Evolutionary conservation across 2,113 vertebrate genomes (phyloP), one percentile per base, ranked within the genome.

Genomic region (Perca schrenkii): DNA sequence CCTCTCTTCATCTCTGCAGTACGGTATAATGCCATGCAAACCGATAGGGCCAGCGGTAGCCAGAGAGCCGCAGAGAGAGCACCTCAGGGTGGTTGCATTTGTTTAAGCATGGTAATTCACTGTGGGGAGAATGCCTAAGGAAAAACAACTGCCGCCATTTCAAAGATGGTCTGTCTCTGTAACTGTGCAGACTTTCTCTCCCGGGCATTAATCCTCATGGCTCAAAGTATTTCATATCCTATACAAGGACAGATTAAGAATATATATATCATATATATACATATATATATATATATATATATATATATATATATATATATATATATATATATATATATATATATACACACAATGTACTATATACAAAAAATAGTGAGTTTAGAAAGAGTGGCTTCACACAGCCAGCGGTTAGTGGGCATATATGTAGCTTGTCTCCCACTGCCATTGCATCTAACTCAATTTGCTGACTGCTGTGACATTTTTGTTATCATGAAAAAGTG

Each of bases 401-500:
- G 74, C 58, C 40, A 47, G 40, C 66, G 67, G 73, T 69, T 47
- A 58, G 65, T 64, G 79, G 58, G 49, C 82, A 80, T 76, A 89
- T 83, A 74, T 74, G 83, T 62, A 10, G 53, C 54, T 16, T 79
- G 58, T 83, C 85, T 82, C 67, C 83, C 73, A 12, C 77, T 73
- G 74, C 56, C 60, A 13, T 49, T 77, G 83, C 65, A 66, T 87
- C 80, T 73, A 72, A 87, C 74, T 89, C 85, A 85, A 75, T 93
- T 88, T 85, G 75, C 93, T 86, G 88, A 90, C 89, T 83, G 83
- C 90, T 57, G 52, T 86, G 90, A 88, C 87, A 87, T 89, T 89
- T 91, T 66, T 90, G 76, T 82, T 84, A 88, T 84, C 70, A 52
- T 66, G 57, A 72, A 73, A 89, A 86, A 86, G 78, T 69, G 82